A percentile compares a stretch with the other conserved stretches of the same genome.
phyloP scores from a whole-genome alignment of 2,888 invertebrate genomes.

The Coenonympha arcania region DNA sequence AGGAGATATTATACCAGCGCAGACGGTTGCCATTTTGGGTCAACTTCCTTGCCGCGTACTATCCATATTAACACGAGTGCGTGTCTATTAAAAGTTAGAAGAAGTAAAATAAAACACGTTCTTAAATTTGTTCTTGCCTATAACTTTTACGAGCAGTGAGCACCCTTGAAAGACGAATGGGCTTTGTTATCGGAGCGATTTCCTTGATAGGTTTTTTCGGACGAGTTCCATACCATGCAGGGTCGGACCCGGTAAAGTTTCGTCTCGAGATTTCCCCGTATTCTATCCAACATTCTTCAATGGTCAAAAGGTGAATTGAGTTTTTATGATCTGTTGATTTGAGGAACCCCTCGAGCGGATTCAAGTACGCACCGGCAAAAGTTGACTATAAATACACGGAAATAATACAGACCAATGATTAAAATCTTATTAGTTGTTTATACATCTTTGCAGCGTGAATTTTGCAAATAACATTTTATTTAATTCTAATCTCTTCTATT shows the following conservation, averaged over 20 bases:
- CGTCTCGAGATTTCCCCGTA: not conserved
- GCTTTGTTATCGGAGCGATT: conserved; percentile 1
- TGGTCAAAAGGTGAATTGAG: not conserved
- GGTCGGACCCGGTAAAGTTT: not conserved
- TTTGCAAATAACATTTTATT: too few relatives aligned
- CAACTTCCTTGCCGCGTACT: too few relatives aligned
- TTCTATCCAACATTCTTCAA: not conserved
- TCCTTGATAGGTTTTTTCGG: not conserved
- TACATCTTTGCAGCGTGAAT: not conserved
- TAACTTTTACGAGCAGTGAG: not conserved
- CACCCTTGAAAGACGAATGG: not conserved
- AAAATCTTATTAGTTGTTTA: not conserved
- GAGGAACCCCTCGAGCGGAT: not conserved
- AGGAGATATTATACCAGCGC: too few relatives aligned
- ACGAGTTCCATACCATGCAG: not conserved
- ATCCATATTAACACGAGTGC: too few relatives aligned
- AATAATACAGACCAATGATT: not conserved
- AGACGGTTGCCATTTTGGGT: too few relatives aligned
- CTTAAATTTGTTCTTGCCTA: not conserved
- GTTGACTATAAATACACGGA: not conserved
- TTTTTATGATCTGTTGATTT: not conserved
- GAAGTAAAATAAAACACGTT: not conserved
- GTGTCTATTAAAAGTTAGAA: not conserved
- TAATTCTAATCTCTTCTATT: too few relatives aligned
- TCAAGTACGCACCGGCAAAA: not conserved